These are phyloP conservation scores for Remorina albescens DNA, from an alignment of 2,797 vertebrate species.

Conservation along the genomic window DNA sequence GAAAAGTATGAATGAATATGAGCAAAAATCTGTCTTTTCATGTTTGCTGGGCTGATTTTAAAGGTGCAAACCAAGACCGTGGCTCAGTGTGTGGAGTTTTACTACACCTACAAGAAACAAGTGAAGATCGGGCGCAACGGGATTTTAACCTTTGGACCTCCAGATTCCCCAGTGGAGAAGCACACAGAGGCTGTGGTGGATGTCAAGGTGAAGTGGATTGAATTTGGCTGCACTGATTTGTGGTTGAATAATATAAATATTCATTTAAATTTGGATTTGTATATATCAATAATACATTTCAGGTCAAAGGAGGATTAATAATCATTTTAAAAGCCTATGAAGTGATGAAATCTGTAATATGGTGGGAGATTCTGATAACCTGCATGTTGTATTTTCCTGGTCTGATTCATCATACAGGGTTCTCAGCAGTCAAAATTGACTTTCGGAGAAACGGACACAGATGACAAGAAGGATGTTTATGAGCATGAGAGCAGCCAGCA, in stretches of 20 bases:
- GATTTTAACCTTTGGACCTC: slow-evolving; percentile 91
- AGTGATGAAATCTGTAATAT: no score
- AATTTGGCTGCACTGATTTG: neutral
- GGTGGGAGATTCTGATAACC: neutral
- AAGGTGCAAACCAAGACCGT: slow-evolving; percentile 96
- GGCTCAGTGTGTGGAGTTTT: slow-evolving; percentile 97
- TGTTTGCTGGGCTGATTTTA: neutral
- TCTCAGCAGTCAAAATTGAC: slow-evolving; percentile 88
- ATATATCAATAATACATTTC: no score
- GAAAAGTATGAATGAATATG: neutral
- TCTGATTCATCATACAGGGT: slow-evolving; percentile 83
- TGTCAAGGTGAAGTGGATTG: slow-evolving; percentile 85
- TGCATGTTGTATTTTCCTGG: slow-evolving; percentile 4
- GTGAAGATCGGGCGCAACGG: slow-evolving; percentile 95
- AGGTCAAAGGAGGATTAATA: no score
- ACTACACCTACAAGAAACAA: slow-evolving; percentile 98
- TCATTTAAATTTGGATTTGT: neutral
- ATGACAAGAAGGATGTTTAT: slow-evolving; percentile 80
- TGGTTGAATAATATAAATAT: neutral
- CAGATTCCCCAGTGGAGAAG: slow-evolving; percentile 85
- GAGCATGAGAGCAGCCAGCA: slow-evolving; percentile 78
- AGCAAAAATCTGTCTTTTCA: neutral
- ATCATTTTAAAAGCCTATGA: no score
- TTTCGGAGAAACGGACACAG: slow-evolving; percentile 84
- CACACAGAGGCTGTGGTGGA: slow-evolving; percentile 89